These are phyloP conservation scores for Epirrhoe tristata DNA, from an alignment of 2,888 invertebrate species.

Conservation along the genomic window DNA sequence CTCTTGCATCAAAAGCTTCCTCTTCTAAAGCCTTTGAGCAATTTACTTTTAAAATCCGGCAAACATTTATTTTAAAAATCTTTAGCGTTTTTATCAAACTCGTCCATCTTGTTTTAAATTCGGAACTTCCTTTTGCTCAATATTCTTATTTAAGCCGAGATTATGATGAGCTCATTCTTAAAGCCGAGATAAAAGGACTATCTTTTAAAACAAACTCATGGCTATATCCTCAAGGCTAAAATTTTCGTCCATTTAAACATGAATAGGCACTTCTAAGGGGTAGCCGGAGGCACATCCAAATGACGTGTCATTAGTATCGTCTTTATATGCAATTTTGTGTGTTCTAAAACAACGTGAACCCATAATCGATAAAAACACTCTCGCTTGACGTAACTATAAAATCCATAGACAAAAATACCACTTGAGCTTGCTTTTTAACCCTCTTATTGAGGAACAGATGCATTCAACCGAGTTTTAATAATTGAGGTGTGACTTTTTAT, in stretches of 20 bases:
- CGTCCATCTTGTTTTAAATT: slow-evolving; percentile 30
- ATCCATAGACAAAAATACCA: slow-evolving; percentile 39
- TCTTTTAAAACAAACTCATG: not conserved
- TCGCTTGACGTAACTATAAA: slow-evolving; percentile 35
- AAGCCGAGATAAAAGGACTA: slow-evolving; percentile 16
- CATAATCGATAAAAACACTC: slow-evolving; percentile 9
- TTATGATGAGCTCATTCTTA: slow-evolving; percentile 29
- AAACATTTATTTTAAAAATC: slow-evolving; percentile 20
- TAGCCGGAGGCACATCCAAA: no score
- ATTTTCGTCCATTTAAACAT: no score
- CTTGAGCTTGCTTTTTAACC: slow-evolving; percentile 41
- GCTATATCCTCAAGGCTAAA: no score
- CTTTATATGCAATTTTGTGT: no score
- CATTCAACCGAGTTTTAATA: slow-evolving; percentile 38
- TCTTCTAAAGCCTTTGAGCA: slow-evolving; percentile 13
- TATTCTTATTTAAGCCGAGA: slow-evolving; percentile 27
- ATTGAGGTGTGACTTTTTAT: slow-evolving; percentile 26
- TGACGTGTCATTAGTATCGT: no score
- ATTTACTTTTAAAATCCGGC: slow-evolving; percentile 11
- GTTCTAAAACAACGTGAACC: slow-evolving; percentile 24
- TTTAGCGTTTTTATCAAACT: slow-evolving; percentile 24
- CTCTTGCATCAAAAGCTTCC: slow-evolving; percentile 7
- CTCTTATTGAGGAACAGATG: slow-evolving; percentile 37
- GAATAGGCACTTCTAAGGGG: no score
- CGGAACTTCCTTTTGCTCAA: slow-evolving; percentile 26